Percentiles rank a stretch among this genome's conserved stretches.
These are phyloP conservation scores for Carpatolechia fugitivella DNA, from an alignment of 2,888 invertebrate genomes.

Conservation along the genomic window DNA sequence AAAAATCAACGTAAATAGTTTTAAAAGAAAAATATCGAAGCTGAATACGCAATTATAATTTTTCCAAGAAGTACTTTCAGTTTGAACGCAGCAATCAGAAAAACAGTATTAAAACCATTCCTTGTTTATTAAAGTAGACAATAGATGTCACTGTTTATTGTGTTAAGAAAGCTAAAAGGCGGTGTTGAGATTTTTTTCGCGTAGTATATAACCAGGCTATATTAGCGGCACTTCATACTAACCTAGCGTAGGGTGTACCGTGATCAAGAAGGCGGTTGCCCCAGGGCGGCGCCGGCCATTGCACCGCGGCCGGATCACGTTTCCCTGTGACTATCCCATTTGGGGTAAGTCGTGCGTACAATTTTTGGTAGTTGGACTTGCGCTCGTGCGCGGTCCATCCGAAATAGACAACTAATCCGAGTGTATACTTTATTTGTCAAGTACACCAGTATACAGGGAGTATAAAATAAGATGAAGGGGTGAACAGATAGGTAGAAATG, in stretches of 20 bases:
- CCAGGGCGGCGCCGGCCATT: conserved; percentile 82
- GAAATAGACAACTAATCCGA: background rate
- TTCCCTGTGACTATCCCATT: conserved; percentile 79
- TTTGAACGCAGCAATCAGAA: no score
- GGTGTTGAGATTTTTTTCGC: conserved; percentile 43
- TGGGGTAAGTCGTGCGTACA: conserved; percentile 80
- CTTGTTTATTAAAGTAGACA: conserved; percentile 22
- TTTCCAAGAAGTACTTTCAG: no score
- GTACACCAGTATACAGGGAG: no score
- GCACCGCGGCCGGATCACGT: conserved; percentile 81
- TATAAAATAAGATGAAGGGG: no score
- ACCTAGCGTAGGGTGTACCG: conserved; percentile 87
- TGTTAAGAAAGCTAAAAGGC: conserved; percentile 41
- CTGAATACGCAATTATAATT: no score
- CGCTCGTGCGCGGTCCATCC: conserved; percentile 80
- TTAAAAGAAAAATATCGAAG: no score
- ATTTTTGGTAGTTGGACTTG: conserved; percentile 83
- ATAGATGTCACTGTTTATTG: conserved; percentile 56
- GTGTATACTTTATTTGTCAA: no score
- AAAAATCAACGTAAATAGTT: no score
- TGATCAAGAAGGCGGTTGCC: conserved; percentile 84
- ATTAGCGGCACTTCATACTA: conserved; percentile 68
- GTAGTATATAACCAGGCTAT: conserved; percentile 36
- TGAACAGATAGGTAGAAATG: no score
- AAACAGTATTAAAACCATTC: no score